Base-by-base conservation (phyloP, 2,888 invertebrate genomes). In the Mesopsocus fuscifrons region DNA sequence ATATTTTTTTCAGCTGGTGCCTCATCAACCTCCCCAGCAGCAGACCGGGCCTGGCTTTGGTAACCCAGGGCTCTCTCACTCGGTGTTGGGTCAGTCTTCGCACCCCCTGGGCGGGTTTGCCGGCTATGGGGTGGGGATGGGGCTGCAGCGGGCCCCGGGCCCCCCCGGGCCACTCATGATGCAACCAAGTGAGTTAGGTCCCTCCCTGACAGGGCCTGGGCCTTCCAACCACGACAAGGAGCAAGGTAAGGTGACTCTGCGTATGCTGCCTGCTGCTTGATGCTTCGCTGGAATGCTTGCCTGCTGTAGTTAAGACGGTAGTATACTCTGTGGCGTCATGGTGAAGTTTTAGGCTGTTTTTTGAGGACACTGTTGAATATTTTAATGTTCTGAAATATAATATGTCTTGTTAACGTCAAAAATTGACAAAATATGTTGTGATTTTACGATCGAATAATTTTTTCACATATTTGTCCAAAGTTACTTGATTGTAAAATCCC, bases 131-230 rank as follows among this genome's bases (percentile, higher is more conserved):
- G 26, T 26, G 6, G 38, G 38, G n/a, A 18, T 38, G 38, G 38
- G 38, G n/a, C 8, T 38, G 18, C 38, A 38, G 21, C 15, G 38
- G 18, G 33, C 33, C 17, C 33, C 30, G n/a, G 30, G 30, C n/a
- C n/a, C n/a, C n/a, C n/a, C n/a, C n/a, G n/a, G n/a, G n/a, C 34
- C 38, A 5, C n/a, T 38, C 13, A 38, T 38, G 21, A 15, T 18
- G 20, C 38, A 38, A 20, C 38, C 38, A 38, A 38, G 38, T 38
- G 38, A 38, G 38, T 38, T 38, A 38, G 38, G 38, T 13, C 20
- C 38, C 20, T 15, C 20, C 17, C n/a, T 13, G n/a, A 17, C 38
- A 18, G 33, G 16, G 15, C 33, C 33, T 33, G 33, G 33, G 16
- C 33, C 33, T 33, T 17, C 17, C 17, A 16, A 15, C 6, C 15